Base-by-base conservation (phyloP, 2,888 invertebrate species). In the Hesperia comma region DNA sequence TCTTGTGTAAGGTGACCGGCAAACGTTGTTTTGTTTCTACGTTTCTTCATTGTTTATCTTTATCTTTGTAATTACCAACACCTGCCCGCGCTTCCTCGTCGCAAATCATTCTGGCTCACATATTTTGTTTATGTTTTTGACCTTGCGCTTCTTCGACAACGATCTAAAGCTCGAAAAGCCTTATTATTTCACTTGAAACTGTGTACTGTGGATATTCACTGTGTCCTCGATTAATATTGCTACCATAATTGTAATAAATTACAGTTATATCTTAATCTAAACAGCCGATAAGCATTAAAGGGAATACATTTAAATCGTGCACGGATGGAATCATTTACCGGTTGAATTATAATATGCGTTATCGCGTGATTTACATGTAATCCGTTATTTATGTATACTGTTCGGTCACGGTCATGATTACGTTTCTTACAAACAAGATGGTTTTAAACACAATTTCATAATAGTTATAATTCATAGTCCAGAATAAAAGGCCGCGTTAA, bases 11-110 rank as follows among this genome's bases (percentile, higher is more conserved):
- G 80, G 80, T 81, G 77, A 73, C 68, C 62, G 68, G 68, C 69
- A 69, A 68, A 69, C 72, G 73, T 72, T 73, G 74, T 72, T 75
- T 81, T 80, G 80, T 82, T 80, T 81, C 79, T 70, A 77, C 77
- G 76, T 80, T 79, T 41, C 41, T 41, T 19, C 19, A 49, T 49
- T 49, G 49, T 82, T 77, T 80, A 79, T 79, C 79, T 78, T 68
- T 67, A 79, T 79, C 79, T 78, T 68, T 67, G 78, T 88, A 87
- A 89, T 88, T 84, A 81, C 77, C 61, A 71, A 76, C 89, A 88
- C 88, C 89, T 88, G 88, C 82, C 61, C 64, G 17, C 71, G 77
- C 77, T 82, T 81, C 79, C 80, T 79, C 60, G 67, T 69, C 64
- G 71, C 74, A 71, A 75, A 76, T 73, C 71, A 73, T 75, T 73